A percentile compares a stretch with the other conserved stretches of the same genome.
These are phyloP conservation scores for Pseudococcus longispinus DNA, from an alignment of 2,888 invertebrate genomes.

Conservation along the genomic window DNA sequence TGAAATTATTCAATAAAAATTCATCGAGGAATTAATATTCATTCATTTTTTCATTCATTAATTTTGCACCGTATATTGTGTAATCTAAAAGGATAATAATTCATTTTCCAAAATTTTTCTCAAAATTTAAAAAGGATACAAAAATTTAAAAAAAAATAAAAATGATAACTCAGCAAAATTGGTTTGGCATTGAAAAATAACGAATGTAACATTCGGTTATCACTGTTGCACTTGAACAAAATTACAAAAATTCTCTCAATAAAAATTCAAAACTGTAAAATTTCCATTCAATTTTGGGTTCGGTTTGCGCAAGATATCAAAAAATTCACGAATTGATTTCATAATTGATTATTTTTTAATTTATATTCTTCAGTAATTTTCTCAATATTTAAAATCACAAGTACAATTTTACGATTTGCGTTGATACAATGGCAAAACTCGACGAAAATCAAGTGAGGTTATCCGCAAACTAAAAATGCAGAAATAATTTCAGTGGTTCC, in stretches of 20 bases:
- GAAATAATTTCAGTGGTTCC: not conserved
- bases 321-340: not conserved
- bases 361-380: not conserved
- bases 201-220: not conserved
- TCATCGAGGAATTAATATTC: too few species aligned
- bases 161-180: not conserved
- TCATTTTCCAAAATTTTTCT: too few species aligned
- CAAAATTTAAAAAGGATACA: not conserved
- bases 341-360: not conserved
- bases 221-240: not conserved
- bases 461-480: not conserved
- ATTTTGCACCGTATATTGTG: too few species aligned
- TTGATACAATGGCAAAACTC: too few species aligned
- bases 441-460: too few species aligned
- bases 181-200: not conserved
- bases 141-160: not conserved
- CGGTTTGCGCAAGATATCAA: not conserved
- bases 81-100: too few species aligned
- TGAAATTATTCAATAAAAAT: too few species aligned
- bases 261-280: not conserved
- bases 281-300: not conserved
- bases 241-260: not conserved
- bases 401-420: not conserved
- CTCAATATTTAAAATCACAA: not conserved
- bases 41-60: too few species aligned